These are phyloP conservation scores for Prenolepis imparis DNA, from an alignment of 2,888 invertebrate species.

Conservation along the genomic window DNA sequence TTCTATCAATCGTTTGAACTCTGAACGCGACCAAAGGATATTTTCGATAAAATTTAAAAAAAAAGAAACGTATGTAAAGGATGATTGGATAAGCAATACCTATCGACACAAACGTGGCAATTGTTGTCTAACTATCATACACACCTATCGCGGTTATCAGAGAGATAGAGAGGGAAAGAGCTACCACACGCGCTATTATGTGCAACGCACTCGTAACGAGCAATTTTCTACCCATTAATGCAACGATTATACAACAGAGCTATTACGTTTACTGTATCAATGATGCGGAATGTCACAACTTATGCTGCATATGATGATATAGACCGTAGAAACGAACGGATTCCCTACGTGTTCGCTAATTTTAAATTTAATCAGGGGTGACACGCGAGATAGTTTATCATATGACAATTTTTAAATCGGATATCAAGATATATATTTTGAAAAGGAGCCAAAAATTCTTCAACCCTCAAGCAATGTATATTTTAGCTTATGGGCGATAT, in stretches of 20 bases:
- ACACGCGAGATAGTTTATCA: background rate
- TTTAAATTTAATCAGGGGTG: background rate
- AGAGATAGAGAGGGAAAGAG: background rate
- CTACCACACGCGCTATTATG: slow-evolving; percentile 37
- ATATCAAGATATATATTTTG: background rate
- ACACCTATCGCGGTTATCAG: slow-evolving; percentile 14
- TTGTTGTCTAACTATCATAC: slow-evolving; percentile 32
- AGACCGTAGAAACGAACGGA: background rate
- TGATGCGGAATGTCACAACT: slow-evolving; percentile 39
- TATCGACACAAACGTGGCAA: slow-evolving; percentile 14
- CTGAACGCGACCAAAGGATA: background rate
- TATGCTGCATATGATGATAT: slow-evolving; percentile 6
- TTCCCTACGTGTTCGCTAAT: background rate
- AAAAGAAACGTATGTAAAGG: background rate
- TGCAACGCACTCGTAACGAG: slow-evolving; percentile 42
- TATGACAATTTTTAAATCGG: background rate
- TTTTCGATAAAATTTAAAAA: background rate
- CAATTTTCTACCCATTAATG: slow-evolving; percentile 57
- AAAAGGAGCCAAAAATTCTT: background rate
- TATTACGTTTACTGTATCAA: slow-evolving; percentile 52
- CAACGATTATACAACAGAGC: slow-evolving; percentile 55
- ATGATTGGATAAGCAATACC: slow-evolving; percentile 29
- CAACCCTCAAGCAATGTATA: background rate
- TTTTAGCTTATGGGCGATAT: background rate
- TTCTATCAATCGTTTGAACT: background rate